A percentile compares a stretch with the other conserved stretches of the same genome.
These are phyloP conservation scores for Pentalonia nigronervosa DNA, from an alignment of 1,140 invertebrate species.

Conservation along the genomic window DNA sequence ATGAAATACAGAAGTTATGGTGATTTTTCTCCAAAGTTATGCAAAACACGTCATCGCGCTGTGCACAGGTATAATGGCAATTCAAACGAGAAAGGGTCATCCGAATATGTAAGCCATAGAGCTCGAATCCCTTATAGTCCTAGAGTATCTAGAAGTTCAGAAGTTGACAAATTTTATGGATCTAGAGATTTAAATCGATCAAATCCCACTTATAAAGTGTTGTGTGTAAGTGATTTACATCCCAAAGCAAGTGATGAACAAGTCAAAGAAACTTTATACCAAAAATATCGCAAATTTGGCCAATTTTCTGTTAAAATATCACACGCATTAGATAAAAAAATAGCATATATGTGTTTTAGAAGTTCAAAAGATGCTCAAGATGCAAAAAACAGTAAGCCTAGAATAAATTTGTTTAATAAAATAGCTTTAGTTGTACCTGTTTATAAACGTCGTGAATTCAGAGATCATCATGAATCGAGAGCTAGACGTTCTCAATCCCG, in stretches of 20 bases:
- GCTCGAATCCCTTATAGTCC: conserved; percentile 65
- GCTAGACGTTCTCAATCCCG: conserved; percentile 69
- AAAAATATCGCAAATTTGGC: conserved; percentile 95
- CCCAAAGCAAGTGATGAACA: conserved; percentile 93
- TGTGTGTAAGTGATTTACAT: conserved; percentile 91
- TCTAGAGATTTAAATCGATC: conserved; percentile 71
- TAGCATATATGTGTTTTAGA: conserved; percentile 95
- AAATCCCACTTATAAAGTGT: conserved; percentile 84
- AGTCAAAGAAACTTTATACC: conserved; percentile 89
- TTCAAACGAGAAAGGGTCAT: too few species aligned
- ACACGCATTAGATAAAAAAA: conserved; percentile 87
- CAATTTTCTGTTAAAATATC: conserved; percentile 93
- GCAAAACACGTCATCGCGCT: too few species aligned
- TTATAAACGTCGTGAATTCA: conserved; percentile 76
- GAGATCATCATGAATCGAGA: conserved; percentile 68
- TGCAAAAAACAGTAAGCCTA: conserved; percentile 91
- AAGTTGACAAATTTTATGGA: conserved; percentile 80
- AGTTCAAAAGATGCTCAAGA: conserved; percentile 92
- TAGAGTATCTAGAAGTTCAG: conserved; percentile 71
- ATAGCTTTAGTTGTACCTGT: conserved; percentile 92
- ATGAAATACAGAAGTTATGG: too few species aligned
- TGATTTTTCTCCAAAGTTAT: too few species aligned
- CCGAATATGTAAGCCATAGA: too few species aligned
- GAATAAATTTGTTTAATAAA: conserved; percentile 93
- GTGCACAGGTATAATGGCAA: too few species aligned